phyloP scores from a whole-genome alignment of 2,888 invertebrate genomes.

The Erebia ligea region DNA sequence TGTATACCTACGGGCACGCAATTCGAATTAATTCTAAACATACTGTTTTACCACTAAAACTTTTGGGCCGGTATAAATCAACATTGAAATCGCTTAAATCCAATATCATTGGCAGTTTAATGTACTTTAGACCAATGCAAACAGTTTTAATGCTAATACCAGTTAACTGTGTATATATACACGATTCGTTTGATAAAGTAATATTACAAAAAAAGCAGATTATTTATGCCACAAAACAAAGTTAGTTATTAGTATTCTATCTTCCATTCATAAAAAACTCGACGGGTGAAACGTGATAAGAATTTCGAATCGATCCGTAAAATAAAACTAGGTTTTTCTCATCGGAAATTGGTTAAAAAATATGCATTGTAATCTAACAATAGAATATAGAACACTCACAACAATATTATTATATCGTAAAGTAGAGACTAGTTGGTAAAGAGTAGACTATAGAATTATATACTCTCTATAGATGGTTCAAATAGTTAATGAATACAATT shows the following conservation, averaged over 20 bases:
- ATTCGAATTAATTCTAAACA: no score
- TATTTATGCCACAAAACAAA: background rate
- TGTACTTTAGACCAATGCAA: no score
- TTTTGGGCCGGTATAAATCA: no score
- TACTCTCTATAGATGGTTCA: background rate
- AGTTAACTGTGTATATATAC: background rate
- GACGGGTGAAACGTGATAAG: slow-evolving; percentile 4
- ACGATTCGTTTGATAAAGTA: background rate
- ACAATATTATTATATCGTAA: background rate
- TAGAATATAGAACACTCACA: background rate
- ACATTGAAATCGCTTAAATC: no score
- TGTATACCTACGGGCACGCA: no score
- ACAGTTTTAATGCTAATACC: no score
- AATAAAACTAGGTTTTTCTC: background rate
- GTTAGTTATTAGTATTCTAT: slow-evolving; percentile 5
- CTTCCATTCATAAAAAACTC: background rate
- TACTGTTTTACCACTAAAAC: no score
- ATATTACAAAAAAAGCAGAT: background rate
- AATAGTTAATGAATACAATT: background rate
- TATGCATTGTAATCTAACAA: background rate
- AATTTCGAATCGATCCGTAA: background rate
- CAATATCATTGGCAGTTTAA: no score
- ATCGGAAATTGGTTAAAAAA: background rate
- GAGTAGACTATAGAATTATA: background rate
- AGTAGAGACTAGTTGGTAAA: background rate